phyloP scores from a whole-genome alignment of 2,113 vertebrate species.

The Bungarus multicinctus region DNA sequence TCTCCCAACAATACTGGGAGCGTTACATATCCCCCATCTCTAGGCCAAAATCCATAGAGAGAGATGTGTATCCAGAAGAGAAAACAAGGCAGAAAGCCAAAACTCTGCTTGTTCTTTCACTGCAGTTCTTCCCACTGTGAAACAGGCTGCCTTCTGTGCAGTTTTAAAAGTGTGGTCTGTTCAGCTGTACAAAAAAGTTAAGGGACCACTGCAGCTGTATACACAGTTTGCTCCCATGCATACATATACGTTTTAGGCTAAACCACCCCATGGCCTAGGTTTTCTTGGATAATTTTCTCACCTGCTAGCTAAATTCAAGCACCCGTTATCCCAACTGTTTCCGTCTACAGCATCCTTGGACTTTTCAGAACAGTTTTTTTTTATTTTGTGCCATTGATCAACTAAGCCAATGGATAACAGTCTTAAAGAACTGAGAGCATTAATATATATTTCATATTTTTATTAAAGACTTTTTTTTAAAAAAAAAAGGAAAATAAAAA shows the following conservation, averaged over 20 bases:
- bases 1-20: not conserved
- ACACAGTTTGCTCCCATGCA: conserved; percentile 5
- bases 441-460: not conserved
- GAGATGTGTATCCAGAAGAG: not conserved
- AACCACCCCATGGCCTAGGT: not conserved
- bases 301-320: not conserved
- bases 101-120: not conserved
- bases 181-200: not conserved
- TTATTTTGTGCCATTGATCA: not conserved
- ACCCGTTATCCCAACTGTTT: not conserved
- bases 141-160: conserved; percentile 9
- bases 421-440: not conserved
- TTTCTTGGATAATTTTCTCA: not conserved
- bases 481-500: not conserved
- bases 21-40: not conserved
- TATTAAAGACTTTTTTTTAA: no score
- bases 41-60: not conserved
- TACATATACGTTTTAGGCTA: not conserved
- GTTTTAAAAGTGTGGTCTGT: conserved; percentile 9
- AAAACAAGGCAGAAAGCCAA: not conserved
- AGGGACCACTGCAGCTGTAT: conserved; percentile 1
- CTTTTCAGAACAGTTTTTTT: not conserved
- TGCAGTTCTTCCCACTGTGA: conserved; percentile 3
- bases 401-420: not conserved
- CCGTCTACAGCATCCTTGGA: not conserved